Base-by-base conservation (phyloP, 2,113 vertebrate genomes). In the Xiphophorus maculatus region DNA sequence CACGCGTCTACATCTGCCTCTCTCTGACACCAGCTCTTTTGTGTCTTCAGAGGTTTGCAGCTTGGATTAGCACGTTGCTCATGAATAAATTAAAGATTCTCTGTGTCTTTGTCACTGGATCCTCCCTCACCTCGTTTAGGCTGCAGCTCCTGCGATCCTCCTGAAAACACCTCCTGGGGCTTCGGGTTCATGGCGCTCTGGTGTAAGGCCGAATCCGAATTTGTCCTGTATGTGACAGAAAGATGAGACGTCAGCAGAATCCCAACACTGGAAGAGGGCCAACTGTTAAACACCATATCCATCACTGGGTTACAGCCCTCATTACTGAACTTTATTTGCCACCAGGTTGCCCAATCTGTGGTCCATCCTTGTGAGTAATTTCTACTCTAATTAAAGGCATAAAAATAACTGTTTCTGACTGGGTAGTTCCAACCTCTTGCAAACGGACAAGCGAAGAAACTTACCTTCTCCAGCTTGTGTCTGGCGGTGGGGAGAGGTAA, bases 391-490 rank as follows among this genome's bases (percentile, higher is more conserved):
- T 28, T 68, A 7, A 0, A 63, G n/a, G 42, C 28, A 64, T 9
- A 15, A 0, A 28, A 28, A 66, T 44, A 17, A 29, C 1, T 51
- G 12, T 64, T 33, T 30, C n/a, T 73, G n/a, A 64, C 33, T 10
- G 58, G 15, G 15, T 71, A 75, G 62, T 74, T 11, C 40, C 14
- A 17, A 48, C 44, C 42, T 63, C 75, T 72, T 69, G 35, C 66
- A 80, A 71, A 74, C 3, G n/a, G 51, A 74, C 25, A 77, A 35
- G 19, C 66, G 48, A 75, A 71, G 66, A 19, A 33, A 44, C 96
- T 90, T 89, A 99, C 98, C 98, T 98, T 93, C 98, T 97, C 98
- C 98, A 99, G 94, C 96, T 99, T 0, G 96, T 98, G 92, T 99
- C 98, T 0, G 97, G 96, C 0, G 98, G 97, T 4, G 98, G 98